These are phyloP conservation scores for Remorina albescens DNA, from an alignment of 2,797 vertebrate genomes.

Conservation along the genomic window DNA sequence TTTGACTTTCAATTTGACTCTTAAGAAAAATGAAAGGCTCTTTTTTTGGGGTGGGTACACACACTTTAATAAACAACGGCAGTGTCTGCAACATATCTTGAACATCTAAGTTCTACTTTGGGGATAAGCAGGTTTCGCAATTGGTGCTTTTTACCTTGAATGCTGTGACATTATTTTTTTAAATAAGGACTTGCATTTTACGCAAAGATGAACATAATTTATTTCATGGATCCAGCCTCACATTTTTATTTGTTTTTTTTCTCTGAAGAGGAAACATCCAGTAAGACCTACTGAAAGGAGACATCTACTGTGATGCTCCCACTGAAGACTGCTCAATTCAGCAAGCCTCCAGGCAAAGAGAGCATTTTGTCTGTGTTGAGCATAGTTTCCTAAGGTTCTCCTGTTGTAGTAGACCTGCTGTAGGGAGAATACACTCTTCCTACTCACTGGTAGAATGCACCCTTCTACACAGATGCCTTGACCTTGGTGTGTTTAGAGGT, in stretches of 20 bases:
- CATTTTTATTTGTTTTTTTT: not conserved
- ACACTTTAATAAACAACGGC: not conserved
- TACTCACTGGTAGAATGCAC: conserved; percentile 40
- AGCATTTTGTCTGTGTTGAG: conserved; percentile 68
- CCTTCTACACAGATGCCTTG: conserved; percentile 30
- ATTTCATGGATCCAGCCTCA: not conserved
- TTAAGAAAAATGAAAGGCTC: no score
- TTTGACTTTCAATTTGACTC: no score
- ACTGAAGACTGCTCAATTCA: conserved; percentile 49
- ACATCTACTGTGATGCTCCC: conserved; percentile 53
- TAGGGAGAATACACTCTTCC: conserved; percentile 52
- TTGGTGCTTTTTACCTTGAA: not conserved
- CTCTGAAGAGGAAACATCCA: conserved; percentile 32
- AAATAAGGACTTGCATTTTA: not conserved
- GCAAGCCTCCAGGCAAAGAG: conserved; percentile 61
- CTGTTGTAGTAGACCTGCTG: conserved; percentile 67
- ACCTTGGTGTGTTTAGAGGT: conserved; percentile 44
- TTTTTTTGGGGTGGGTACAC: no score
- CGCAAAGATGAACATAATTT: not conserved
- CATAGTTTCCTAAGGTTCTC: conserved; percentile 61
- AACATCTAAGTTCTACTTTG: not conserved
- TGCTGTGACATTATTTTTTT: not conserved
- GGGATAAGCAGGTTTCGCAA: not conserved
- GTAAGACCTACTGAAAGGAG: conserved; percentile 44
- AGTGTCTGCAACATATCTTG: not conserved